Evolutionary conservation across 2,888 invertebrate genomes (phyloP).

Genomic region (Stenodera caucasica): DNA sequence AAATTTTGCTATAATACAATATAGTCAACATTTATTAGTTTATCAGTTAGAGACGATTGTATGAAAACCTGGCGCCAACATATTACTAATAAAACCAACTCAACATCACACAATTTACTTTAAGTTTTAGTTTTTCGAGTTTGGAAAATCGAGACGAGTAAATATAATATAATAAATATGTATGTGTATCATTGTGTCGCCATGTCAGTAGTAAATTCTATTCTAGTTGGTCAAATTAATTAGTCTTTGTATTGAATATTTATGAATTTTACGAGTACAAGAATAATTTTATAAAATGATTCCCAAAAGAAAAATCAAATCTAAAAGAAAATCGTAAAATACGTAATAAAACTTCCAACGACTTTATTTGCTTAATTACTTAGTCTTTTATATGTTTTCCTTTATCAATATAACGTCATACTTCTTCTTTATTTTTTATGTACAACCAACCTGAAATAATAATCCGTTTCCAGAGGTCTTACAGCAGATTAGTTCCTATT

Average conservation of each 20-base stretch:
- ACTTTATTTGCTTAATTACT: conserved; percentile 46
- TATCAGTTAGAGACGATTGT: conserved; percentile 1
- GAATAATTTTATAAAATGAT: conserved; percentile 33
- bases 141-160: neutral
- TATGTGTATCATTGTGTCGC: conserved; percentile 23
- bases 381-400: conserved; percentile 39
- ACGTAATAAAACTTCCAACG: conserved; percentile 31
- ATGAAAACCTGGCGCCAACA: conserved; percentile 25
- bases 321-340: conserved; percentile 34
- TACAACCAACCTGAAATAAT: conserved; percentile 25
- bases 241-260: conserved; percentile 23
- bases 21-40: neutral
- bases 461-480: conserved; percentile 33
- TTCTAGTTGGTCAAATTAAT: conserved; percentile 32
- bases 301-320: conserved; percentile 38
- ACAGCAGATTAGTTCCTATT: conserved; percentile 34
- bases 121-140: neutral
- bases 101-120: neutral
- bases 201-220: conserved; percentile 20
- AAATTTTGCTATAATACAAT: conserved; percentile 18
- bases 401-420: conserved; percentile 33
- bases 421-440: conserved; percentile 17
- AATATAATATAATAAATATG: neutral
- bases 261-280: conserved; percentile 9
- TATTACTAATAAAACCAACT: neutral